phyloP scores from a whole-genome alignment of 2,888 invertebrate species.

The Pristionchus entomophagus region DNA sequence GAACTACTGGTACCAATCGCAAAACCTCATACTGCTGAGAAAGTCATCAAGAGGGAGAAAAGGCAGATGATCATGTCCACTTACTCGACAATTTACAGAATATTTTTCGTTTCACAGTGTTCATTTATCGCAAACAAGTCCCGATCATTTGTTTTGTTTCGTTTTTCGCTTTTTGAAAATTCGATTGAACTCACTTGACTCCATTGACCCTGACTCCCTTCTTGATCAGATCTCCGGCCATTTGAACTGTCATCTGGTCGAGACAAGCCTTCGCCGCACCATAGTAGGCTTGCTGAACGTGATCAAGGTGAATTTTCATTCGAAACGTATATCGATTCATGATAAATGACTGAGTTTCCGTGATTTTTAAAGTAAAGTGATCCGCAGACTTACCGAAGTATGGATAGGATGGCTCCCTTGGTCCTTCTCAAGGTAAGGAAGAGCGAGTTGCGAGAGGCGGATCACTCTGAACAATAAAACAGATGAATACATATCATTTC shows the following conservation, averaged over 20 bases:
- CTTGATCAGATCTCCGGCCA: conserved; percentile 9
- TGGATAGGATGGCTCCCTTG: neutral
- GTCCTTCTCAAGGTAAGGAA: neutral
- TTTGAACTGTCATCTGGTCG: neutral
- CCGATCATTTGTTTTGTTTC: too few species aligned
- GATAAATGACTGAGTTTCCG: neutral
- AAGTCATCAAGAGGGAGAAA: too few species aligned
- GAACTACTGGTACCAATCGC: too few species aligned
- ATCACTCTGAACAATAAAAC: neutral
- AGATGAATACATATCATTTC: neutral
- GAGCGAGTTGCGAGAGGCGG: neutral
- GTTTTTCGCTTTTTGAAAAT: too few species aligned
- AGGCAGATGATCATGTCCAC: too few species aligned
- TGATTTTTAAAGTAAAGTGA: too few species aligned
- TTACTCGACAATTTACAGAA: too few species aligned
- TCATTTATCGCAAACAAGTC: too few species aligned
- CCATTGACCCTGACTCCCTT: neutral
- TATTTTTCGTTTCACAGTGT: too few species aligned
- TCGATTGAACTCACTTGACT: neutral
- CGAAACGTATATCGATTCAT: neutral
- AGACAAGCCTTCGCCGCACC: neutral
- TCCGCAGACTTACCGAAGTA: neutral
- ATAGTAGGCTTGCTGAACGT: neutral
- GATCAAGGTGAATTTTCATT: neutral
- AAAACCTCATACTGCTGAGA: too few species aligned